Evolutionary conservation across 92 coral and sea anemone genomes (phyloP), one percentile per base, ranked within the genome.

Genomic region (Hydrozoanthus gracilis): DNA sequence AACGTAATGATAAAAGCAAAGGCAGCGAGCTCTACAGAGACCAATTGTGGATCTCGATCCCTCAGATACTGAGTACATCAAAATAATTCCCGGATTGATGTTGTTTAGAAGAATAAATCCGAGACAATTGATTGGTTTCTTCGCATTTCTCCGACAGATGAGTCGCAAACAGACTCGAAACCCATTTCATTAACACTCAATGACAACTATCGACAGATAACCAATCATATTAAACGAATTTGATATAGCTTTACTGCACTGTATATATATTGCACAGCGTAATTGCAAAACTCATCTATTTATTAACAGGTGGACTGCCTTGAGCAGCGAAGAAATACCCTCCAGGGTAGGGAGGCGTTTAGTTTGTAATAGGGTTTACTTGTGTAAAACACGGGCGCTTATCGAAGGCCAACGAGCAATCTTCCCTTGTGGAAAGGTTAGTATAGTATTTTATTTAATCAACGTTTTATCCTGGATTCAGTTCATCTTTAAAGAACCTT

Each of bases 321-420:
- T 1, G 12, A 39, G 10, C 73, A 8, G 46, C 27, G 73, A 68
- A 45, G 44, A 68, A 68, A 68, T 68, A 68, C 73, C 15, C 45
- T 68, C 12, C 14, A 15, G 73, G 73, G 73, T 68, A 35, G 73
- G 73, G 73, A 27, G 11, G 15, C 44, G 13, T 6, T 35, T 35
- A 10, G 73, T 68, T 35, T 27, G 49, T 35, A 2, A 66, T 48
- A 4, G 44, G 73, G 44, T n/a, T 8, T 13, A 6, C 46, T 76
- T 60, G 20, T 2, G 14, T 27, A 49, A 79, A 61, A 18, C 52
- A 17, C 74, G 74, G 62, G 75, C 73, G 85, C 85, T 74, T 48
- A 64, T 65, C 7, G 51, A 44, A 64, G 10, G 47, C 18, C 45
- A n/a, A 0, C 69, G 73, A 64, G 16, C 12, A 54, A 49, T 6